Evolutionary conservation across 2,797 vertebrate species (phyloP), one percentile per base, ranked within the genome.

Genomic region (Manis crassicaudata): DNA sequence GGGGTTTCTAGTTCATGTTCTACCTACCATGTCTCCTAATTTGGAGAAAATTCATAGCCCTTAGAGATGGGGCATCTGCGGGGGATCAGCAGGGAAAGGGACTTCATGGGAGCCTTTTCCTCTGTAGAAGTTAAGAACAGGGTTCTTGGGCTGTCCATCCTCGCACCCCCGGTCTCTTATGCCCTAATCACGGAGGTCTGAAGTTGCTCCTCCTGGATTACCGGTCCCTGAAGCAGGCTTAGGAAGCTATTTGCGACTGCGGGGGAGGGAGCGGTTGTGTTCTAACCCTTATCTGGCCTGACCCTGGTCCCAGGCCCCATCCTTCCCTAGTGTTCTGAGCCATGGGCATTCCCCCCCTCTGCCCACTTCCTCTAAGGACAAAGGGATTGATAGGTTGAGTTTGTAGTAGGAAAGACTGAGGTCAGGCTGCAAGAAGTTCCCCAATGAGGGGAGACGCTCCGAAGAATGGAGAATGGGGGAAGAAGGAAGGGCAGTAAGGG

Each of bases 231-330:
- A 97, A 95, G 97, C 96, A 95, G 84, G 94, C 67, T 98, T 97
- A 97, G 89, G 83, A 75, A 94, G 96, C 93, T 97, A 97, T 97
- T 97, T 97, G 91, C 94, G 93, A 93, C 67, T 29, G 46, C 63
- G n/a, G 76, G 67, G 63, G 95, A 76, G 88, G 56, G 68, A 90
- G 18, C 46, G 62, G 37, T 92, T 94, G 52, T 82, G 18, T 88
- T 77, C 94, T 81, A n/a, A 96, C 62, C 16, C 68, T 92, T 43
- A 76, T 96, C 29, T n/a, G 83, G 50, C 43, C 80, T 94, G n/a
- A 86, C 81, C 92, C 85, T 68, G 50, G 84, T 46, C 29, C 50
- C 56, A 76, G 52, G 65, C 81, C 46, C 94, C 35, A 6, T 79
- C 84, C 54, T 81, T 79, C 18, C 62, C 77, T 72, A 14, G 54